Conservation (phyloP, 2,113 vertebrate species). For the Zosterops pallidus region DNA sequence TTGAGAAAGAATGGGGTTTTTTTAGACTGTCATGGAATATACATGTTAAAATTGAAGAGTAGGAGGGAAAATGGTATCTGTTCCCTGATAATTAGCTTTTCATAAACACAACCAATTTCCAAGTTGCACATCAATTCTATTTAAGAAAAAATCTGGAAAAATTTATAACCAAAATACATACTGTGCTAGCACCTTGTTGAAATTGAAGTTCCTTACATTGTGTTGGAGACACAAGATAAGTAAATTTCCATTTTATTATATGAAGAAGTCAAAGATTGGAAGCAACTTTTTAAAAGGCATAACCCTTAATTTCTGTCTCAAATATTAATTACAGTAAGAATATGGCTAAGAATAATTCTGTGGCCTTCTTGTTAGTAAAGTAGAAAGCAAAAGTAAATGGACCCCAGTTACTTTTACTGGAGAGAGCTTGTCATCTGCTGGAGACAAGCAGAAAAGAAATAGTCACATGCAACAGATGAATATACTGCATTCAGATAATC, state of each 20-base stretch:
- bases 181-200: neutral
- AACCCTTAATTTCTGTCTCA: neutral
- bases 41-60: neutral
- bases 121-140: neutral
- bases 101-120: neutral
- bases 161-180: neutral
- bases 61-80: accelerated
- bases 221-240: neutral
- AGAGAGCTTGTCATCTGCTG: neutral
- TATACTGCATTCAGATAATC: neutral
- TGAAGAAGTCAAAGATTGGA: neutral
- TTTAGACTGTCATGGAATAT: neutral
- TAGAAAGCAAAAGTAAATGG: neutral
- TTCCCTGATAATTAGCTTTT: neutral
- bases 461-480: neutral
- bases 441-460: neutral
- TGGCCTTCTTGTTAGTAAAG: neutral
- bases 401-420: neutral
- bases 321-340: neutral
- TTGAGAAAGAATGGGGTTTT: neutral
- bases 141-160: neutral
- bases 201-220: neutral
- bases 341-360: neutral
- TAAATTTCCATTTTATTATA: neutral
- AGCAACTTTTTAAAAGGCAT: neutral